Evolutionary conservation across 2,113 vertebrate genomes (phyloP).

Genomic region (Gopherus evgoodei): DNA sequence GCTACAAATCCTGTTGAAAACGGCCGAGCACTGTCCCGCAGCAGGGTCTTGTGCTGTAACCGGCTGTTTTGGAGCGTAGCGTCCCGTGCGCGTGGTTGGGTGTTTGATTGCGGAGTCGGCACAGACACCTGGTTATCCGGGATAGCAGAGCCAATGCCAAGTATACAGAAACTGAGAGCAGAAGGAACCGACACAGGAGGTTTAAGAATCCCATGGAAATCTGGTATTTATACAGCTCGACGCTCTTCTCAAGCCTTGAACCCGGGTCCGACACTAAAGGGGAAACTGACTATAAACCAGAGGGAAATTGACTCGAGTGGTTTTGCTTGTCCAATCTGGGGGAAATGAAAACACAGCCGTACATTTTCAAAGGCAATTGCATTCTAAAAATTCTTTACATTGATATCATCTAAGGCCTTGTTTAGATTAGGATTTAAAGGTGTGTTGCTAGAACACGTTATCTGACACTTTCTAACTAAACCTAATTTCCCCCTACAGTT

Average conservation of each 20-base stretch:
- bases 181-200: not conserved
- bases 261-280: not conserved
- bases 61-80: no score
- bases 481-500: no score
- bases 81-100: no score
- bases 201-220: not conserved
- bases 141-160: no score
- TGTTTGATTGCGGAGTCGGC: no score
- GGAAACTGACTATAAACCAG: no score
- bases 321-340: not conserved
- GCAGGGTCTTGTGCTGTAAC: no score
- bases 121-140: no score
- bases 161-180: not conserved
- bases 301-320: not conserved
- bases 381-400: not conserved
- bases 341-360: not conserved
- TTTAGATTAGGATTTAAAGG: not conserved
- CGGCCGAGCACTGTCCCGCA: no score
- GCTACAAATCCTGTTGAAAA: no score
- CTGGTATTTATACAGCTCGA: not conserved
- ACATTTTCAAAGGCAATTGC: not conserved
- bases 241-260: not conserved
- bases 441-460: not conserved
- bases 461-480: not conserved
- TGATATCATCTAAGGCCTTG: not conserved